These are phyloP conservation scores for Rhabditoides inermis DNA, from an alignment of 2,888 invertebrate genomes.

Conservation along the genomic window DNA sequence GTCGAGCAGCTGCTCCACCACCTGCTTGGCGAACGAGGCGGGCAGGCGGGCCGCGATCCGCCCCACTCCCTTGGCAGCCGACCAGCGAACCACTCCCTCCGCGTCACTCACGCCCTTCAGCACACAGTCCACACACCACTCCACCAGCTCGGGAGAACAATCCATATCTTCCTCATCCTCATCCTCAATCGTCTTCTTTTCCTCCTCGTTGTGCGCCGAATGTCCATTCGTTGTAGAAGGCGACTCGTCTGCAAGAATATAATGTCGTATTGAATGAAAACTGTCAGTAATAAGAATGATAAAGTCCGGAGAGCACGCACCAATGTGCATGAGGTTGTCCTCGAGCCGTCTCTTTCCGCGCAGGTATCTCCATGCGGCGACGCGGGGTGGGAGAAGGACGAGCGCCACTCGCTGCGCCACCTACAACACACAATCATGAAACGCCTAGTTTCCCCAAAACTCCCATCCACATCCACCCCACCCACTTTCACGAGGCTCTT, in stretches of 20 bases:
- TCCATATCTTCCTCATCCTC: constrained; percentile 2
- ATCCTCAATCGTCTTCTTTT: constrained; percentile 1
- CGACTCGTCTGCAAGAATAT: not conserved
- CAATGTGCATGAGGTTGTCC: constrained; percentile 7
- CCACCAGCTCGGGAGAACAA: not conserved
- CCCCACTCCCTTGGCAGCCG: constrained; percentile 59
- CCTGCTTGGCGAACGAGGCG: constrained; percentile 21
- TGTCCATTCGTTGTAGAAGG: not conserved
- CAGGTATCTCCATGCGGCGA: constrained; percentile 57
- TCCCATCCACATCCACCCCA: too few species aligned
- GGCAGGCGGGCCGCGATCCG: constrained; percentile 56
- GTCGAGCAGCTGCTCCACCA: constrained; percentile 26
- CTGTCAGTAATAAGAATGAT: not conserved
- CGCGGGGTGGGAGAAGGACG: constrained; percentile 53
- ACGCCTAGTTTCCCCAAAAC: too few species aligned
- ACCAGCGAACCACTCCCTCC: constrained; percentile 48
- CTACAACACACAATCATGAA: constrained; percentile 37
- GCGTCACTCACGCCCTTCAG: not conserved
- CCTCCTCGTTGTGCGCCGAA: constrained; percentile 4
- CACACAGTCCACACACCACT: not conserved
- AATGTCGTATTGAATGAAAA: not conserved
- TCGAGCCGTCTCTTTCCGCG: constrained; percentile 8
- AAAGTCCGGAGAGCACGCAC: not conserved
- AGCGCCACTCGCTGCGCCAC: constrained; percentile 55
- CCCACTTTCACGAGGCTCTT: too few species aligned